Evolutionary conservation across 30 jellyfish, hydroid and myxozoan species (phyloP), one percentile per base, ranked within the genome.

Genomic region (Nemopilema nomurai): DNA sequence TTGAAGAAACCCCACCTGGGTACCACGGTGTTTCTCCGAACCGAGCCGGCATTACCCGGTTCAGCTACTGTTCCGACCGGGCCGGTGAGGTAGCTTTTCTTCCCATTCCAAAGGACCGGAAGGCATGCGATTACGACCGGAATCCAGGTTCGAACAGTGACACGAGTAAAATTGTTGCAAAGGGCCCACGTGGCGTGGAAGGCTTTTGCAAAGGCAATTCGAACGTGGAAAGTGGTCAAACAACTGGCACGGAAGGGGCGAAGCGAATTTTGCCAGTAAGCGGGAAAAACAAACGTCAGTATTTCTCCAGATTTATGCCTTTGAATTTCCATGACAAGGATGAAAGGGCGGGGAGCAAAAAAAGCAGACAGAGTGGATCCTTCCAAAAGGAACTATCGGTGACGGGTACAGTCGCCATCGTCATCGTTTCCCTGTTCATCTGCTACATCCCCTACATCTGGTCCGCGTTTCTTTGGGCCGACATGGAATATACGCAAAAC

Each of bases 401-500:
- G n/a, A 83, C 92, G 33, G 18, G 86, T 73, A 83, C 92, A 4
- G 92, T 83, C 21, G 92, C 86, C 41, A 71, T 83, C 9, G 92
- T 83, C 6, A 72, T 72, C 16, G 31, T 64, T 32, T 70, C 86
- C 22, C 65, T 83, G 16, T 83, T 83, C 51, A 26, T 83, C 1
- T 83, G 92, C 33, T 71, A 83, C 30, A 73, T 83, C 18, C 92
- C 92, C 13, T 83, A 30, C 73, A 64, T 74, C 16, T 83, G 92
- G 80, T 52, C 92, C n/a, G 92, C 85, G 20, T 57, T 50, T 51
- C 27, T 72, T 24, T 83, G 92, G 92, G 92, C 81, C 51, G 30
- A 23, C 29, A 41, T 50, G 64, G 86, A 83, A 18, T 72, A 83
- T 69, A 67, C 30, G 28, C n/a, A 62, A 1, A 51, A 83, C 33